These are phyloP conservation scores for Mus spicilegus DNA, from an alignment of 2,113 vertebrate species.

Conservation along the genomic window DNA sequence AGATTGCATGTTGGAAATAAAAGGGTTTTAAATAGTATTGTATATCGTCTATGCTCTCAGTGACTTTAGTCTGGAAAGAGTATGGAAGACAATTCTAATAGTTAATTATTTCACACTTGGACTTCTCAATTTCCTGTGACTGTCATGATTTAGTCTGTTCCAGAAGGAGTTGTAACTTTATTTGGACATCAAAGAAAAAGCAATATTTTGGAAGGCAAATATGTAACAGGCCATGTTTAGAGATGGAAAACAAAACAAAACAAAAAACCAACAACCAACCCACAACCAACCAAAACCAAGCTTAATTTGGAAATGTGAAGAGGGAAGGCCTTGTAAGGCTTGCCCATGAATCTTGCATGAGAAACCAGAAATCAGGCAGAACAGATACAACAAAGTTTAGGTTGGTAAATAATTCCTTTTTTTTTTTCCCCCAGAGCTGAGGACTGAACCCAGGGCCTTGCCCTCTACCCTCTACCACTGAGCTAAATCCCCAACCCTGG, in stretches of 20 bases:
- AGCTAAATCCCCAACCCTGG: too few relatives aligned
- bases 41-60: not conserved
- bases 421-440: too few relatives aligned
- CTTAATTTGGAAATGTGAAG: not conserved
- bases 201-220: not conserved
- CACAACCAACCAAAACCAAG: not conserved
- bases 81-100: not conserved
- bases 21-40: not conserved
- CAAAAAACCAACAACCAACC: not conserved
- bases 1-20: not conserved
- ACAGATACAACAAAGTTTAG: not conserved
- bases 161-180: not conserved
- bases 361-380: not conserved
- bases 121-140: not conserved
- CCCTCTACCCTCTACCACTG: too few relatives aligned
- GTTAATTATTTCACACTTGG: not conserved
- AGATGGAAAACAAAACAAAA: not conserved
- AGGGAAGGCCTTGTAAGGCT: accelerated
- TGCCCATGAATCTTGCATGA: not conserved
- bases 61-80: not conserved
- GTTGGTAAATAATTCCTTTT: too few relatives aligned
- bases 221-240: not conserved
- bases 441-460: too few relatives aligned
- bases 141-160: not conserved
- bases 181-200: not conserved